phyloP scores from a whole-genome alignment of 2,113 vertebrate species.

The Leucoraja erinaceus region DNA sequence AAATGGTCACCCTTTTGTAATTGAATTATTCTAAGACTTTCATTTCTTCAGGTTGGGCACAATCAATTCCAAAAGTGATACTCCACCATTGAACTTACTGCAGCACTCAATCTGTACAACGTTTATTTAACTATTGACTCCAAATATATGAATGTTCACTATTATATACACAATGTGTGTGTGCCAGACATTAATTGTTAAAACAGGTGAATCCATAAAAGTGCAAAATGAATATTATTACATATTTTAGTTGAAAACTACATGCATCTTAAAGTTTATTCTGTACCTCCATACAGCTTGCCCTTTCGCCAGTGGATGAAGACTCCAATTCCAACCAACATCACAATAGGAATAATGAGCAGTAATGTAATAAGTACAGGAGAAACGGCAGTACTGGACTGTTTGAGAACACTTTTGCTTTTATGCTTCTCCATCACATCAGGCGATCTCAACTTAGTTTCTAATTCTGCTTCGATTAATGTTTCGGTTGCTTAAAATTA shows the following conservation, averaged over 20 bases:
- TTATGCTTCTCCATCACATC: slow-evolving; percentile 55
- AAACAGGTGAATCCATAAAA: background rate
- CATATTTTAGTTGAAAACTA: background rate
- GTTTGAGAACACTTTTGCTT: slow-evolving; percentile 53
- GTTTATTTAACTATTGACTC: background rate
- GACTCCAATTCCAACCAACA: slow-evolving; percentile 67
- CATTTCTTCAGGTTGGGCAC: background rate
- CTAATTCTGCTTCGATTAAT: slow-evolving; percentile 66
- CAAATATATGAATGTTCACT: background rate
- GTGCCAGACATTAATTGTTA: background rate
- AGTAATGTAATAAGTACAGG: slow-evolving; percentile 77
- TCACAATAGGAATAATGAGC: slow-evolving; percentile 72
- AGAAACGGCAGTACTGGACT: slow-evolving; percentile 58
- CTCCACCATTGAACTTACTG: background rate
- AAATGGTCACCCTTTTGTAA: background rate
- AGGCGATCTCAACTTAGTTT: slow-evolving; percentile 58
- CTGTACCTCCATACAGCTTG: slow-evolving; percentile 66
- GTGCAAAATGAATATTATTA: no score
- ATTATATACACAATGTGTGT: background rate
- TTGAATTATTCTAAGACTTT: background rate
- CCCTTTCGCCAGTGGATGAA: slow-evolving; percentile 83
- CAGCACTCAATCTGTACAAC: background rate
- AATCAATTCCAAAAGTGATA: background rate
- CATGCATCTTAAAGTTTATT: background rate
- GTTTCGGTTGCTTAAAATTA: slow-evolving; percentile 69